Base-by-base conservation (phyloP, 2,113 vertebrate species). In the Muntiacus reevesi region DNA sequence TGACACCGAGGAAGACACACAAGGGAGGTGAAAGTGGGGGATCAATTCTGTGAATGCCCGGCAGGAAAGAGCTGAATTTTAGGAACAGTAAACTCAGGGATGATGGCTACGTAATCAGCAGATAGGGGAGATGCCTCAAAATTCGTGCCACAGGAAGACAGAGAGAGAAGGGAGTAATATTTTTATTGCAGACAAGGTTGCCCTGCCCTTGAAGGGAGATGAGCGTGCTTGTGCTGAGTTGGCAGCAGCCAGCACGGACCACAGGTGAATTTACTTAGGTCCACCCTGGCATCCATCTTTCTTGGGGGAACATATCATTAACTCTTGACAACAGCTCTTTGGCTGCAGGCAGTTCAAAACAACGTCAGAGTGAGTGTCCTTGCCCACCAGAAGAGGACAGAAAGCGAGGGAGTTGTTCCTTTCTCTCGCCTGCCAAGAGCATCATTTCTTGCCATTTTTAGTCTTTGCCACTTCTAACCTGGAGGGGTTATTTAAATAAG, bases 261-360 rank as follows among this genome's bases (percentile, higher is more conserved):
- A 21, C 86, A 78, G 1, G 28, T 81, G 86, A 91, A 97, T 97
- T 96, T 95, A 71, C 94, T 94, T 54, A 81, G 55, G 59, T 86
- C 89, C 92, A 64, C 64, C 84, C 36, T 71, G 43, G 57, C 94
- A 95, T 95, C 95, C 89, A 87, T 96, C 96, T 96, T 96, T 89
- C 94, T 97, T 96, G 47, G 25, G 76, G 92, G 81, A 95, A 95
- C 94, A 95, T 89, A 84, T 79, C 88, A 93, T 98, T 98, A 97
- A 96, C 87, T 93, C 97, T 1, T 96, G 96, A 97, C 98, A 97
- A 95, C 74, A 92, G 96, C 17, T 95, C 92, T 95, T 95, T 90
- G 85, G 90, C 95, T 96, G 67, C 55, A 16, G 87, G 88, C 96
- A 87, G 89, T 97, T 96, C 81, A 87, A 97, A 92, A 95, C 52